Conservation (phyloP, 2,797 vertebrate species). For the Distichodus sexfasciatus region DNA sequence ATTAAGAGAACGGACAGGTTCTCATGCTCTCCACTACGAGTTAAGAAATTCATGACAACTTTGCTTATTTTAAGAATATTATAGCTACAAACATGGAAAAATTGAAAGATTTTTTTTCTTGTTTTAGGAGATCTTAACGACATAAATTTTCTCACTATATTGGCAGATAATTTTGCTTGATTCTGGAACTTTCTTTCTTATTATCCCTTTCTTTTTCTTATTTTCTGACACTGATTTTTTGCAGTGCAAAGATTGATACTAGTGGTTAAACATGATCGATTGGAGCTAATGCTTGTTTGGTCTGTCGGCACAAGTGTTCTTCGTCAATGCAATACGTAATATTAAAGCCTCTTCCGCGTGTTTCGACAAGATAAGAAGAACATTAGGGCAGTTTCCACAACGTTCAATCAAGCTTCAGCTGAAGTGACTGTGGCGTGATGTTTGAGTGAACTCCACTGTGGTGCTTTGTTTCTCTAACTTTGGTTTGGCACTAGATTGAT, state of each 20-base stretch:
- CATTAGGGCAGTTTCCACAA: background rate
- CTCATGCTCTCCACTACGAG: too few relatives aligned
- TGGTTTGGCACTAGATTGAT: background rate
- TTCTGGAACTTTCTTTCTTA: too few relatives aligned
- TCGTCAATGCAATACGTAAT: background rate
- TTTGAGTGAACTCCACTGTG: background rate
- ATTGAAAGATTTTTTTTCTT: too few relatives aligned
- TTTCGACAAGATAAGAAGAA: background rate
- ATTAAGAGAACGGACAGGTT: too few relatives aligned
- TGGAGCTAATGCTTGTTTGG: background rate
- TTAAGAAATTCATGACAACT: too few relatives aligned
- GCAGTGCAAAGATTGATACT: constrained; percentile 33
- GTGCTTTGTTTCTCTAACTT: background rate
- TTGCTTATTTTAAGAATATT: too few relatives aligned
- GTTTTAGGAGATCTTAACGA: too few relatives aligned
- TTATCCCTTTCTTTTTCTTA: too few relatives aligned
- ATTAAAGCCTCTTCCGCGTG: background rate
- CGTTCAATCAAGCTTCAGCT: background rate
- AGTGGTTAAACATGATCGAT: constrained; percentile 42
- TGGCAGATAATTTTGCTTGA: too few relatives aligned
- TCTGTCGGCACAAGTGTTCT: constrained; percentile 2
- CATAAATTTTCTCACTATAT: too few relatives aligned
- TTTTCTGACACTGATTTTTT: too few relatives aligned
- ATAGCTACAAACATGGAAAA: too few relatives aligned
- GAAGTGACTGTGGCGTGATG: background rate